Conservation (phyloP, 2,888 invertebrate species). For the Eristalis intricaria region DNA sequence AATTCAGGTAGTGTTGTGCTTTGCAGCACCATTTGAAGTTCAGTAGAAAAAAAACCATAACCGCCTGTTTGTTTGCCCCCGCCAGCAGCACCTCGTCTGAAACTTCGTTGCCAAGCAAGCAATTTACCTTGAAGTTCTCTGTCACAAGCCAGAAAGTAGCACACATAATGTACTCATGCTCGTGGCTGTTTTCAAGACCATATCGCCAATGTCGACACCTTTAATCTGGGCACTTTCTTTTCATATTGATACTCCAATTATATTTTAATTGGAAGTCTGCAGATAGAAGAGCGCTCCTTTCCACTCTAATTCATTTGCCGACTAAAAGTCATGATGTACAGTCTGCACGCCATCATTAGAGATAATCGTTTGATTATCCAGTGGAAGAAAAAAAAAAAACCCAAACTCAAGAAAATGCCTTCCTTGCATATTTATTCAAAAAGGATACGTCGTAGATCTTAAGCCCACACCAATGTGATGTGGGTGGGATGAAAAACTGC, state of each 20-base stretch:
- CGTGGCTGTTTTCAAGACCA: not conserved
- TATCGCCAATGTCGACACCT: not conserved
- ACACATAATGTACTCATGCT: not conserved
- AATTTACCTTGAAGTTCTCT: too few relatives aligned
- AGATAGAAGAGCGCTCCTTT: not conserved
- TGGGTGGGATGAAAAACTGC: not conserved
- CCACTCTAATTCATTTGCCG: not conserved
- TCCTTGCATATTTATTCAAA: constrained; percentile 21
- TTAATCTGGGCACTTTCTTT: not conserved
- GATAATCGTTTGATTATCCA: constrained; percentile 30
- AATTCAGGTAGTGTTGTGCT: too few relatives aligned
- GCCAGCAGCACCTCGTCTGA: too few relatives aligned
- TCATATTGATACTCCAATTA: not conserved
- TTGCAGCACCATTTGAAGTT: too few relatives aligned
- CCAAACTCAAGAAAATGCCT: constrained; percentile 23
- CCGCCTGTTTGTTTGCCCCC: too few relatives aligned
- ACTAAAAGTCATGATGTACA: not conserved
- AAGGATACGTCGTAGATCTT: constrained; percentile 12
- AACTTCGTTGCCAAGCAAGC: too few relatives aligned
- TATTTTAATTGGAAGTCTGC: not conserved
- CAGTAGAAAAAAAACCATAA: too few relatives aligned
- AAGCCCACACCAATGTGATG: not conserved
- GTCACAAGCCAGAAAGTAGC: too few relatives aligned
- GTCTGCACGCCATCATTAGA: constrained; percentile 15
- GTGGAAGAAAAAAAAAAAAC: not conserved